phyloP scores from a whole-genome alignment of 2,888 invertebrate species.

The Noctua janthe region DNA sequence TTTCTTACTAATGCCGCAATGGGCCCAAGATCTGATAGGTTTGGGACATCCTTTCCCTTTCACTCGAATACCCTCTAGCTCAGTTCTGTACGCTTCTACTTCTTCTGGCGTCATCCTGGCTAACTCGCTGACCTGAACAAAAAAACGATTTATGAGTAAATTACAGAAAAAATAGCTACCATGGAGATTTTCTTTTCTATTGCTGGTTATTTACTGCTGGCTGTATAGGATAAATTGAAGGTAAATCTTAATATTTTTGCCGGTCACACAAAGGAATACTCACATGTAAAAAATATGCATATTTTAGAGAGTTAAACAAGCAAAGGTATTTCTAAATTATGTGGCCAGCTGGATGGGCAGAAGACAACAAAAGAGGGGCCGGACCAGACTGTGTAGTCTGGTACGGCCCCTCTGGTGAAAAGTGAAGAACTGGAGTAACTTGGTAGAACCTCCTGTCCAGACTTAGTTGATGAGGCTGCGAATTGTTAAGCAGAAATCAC shows the following conservation, averaged over 20 bases:
- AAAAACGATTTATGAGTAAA: neutral
- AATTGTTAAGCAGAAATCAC: neutral
- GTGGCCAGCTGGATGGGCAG: neutral
- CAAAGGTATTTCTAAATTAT: neutral
- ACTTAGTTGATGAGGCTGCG: neutral
- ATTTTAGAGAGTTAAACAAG: neutral
- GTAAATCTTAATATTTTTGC: neutral
- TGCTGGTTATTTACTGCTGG: too few relatives aligned
- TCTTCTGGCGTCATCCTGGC: slow-evolving; percentile 97
- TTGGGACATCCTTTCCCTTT: slow-evolving; percentile 99
- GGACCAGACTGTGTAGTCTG: too few relatives aligned
- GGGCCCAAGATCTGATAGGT: slow-evolving; percentile 99
- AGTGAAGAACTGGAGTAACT: too few relatives aligned
- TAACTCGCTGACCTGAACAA: slow-evolving; percentile 96
- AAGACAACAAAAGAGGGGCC: neutral
- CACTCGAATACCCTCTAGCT: slow-evolving; percentile 98
- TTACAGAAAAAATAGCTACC: neutral
- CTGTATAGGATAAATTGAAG: neutral
- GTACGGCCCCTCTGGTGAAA: too few relatives aligned
- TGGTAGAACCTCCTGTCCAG: neutral
- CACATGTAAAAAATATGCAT: too few relatives aligned
- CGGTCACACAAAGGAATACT: too few relatives aligned
- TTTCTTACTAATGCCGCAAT: slow-evolving; percentile 99
- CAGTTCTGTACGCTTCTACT: slow-evolving; percentile 95
- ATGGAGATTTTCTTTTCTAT: neutral